Base-by-base conservation (phyloP, 2,113 vertebrate genomes). In the Platysteira castanea region DNA sequence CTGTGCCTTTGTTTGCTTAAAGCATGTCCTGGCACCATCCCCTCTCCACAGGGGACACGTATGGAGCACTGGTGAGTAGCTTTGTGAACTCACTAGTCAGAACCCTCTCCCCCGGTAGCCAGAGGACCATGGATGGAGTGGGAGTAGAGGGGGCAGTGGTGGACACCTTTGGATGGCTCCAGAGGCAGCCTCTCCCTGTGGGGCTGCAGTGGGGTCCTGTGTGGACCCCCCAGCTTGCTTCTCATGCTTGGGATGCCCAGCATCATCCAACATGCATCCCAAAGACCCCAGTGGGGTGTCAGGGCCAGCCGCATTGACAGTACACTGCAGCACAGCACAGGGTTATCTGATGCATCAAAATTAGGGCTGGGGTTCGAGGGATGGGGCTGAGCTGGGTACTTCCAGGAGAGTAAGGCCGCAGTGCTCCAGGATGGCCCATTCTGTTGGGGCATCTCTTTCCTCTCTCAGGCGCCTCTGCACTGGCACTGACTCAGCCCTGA, bases 141-240 rank as follows among this genome's bases (percentile, higher is more conserved):
- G 27, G 13, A 61, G 21, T 28, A 39, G 21, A 4, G 2, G 39
- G 21, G 9, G 17, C 16, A 30, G 42, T 3, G 6, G 18, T n/a
- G 24, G 37, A 46, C 5, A 15, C 13, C 41, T 54, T 33, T 13
- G 3, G 7, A n/a, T 2, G 6, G 33, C 27, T 82, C 15, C 6
- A 14, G 52, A 28, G 47, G 61, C 35, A 67, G 33, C 17, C 20
- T 79, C 18, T 78, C 20, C 10, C 5, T 7, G 0, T 13, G 4
- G 26, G 0, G 0, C 42, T 41, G 57, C 35, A 46, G 7, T 33
- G 15, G 44, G 3, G 6, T 89, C 39, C 60, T 2, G 0, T 37
- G 7, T 42, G 52, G 39, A 63, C 35, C 0, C 0, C 24, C 16
- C 33, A 81, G 21, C 33, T 59, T 50, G 22, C 18, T 46, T 30